Percentiles rank a stretch among this genome's conserved stretches.
Evolutionary conservation across 2,888 invertebrate genomes (phyloP).

Genomic region (Blastobasis adustella): DNA sequence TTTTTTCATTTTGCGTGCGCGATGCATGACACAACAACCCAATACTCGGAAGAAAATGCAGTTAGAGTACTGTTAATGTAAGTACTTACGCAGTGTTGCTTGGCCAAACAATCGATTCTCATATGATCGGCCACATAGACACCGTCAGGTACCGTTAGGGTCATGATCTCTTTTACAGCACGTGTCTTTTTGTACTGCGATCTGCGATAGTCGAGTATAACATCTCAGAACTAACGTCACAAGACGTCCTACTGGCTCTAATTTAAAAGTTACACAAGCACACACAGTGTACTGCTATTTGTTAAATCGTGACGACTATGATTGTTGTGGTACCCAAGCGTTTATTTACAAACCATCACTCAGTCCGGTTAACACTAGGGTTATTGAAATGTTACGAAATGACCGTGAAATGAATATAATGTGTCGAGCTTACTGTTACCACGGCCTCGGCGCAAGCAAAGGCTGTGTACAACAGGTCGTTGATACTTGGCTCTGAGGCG

Average conservation of each 20-base stretch:
- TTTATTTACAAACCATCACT: constrained; percentile 43
- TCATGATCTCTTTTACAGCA: constrained; percentile 44
- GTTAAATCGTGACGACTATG: constrained; percentile 26
- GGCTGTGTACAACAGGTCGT: constrained; percentile 56
- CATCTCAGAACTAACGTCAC: too few relatives aligned
- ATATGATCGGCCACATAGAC: constrained; percentile 35
- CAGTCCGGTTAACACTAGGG: constrained; percentile 27
- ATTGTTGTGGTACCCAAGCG: constrained; percentile 20
- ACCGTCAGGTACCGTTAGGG: constrained; percentile 60
- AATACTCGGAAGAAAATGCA: background rate
- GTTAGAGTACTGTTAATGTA: constrained; percentile 17
- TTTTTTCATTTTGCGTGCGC: too few relatives aligned
- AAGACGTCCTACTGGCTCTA: too few relatives aligned
- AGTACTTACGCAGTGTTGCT: constrained; percentile 26
- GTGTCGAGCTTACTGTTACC: constrained; percentile 45
- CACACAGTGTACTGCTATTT: constrained; percentile 5
- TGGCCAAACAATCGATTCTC: constrained; percentile 49
- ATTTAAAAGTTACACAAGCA: constrained; percentile 1
- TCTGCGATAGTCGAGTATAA: too few relatives aligned
- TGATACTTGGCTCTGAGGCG: constrained; percentile 46
- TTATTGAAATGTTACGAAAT: constrained; percentile 63
- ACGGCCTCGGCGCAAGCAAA: constrained; percentile 40
- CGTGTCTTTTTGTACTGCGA: constrained; percentile 24
- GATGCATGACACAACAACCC: too few relatives aligned
- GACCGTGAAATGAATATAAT: constrained; percentile 64